These are phyloP conservation scores for Clostera curtula DNA, from an alignment of 2,888 invertebrate species.

Conservation along the genomic window DNA sequence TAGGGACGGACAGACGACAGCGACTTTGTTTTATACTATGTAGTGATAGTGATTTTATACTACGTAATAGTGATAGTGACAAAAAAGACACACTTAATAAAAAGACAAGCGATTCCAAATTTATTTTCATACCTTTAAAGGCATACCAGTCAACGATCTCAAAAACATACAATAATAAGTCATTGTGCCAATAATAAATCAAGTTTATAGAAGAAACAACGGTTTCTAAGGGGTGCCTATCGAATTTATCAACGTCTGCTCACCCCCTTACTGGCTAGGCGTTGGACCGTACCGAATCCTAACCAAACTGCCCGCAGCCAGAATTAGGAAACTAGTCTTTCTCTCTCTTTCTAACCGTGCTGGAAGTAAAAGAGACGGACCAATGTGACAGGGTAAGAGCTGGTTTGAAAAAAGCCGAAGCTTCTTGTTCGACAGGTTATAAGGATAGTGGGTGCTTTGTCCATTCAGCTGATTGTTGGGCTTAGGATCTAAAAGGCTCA, in stretches of 20 bases:
- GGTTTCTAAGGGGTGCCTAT: slow-evolving; percentile 30
- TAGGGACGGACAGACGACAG: too few species aligned
- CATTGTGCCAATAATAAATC: slow-evolving; percentile 19
- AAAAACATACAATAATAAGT: slow-evolving; percentile 9
- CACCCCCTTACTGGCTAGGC: slow-evolving; percentile 46
- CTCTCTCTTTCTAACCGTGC: slow-evolving; percentile 19
- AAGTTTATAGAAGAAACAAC: slow-evolving; percentile 32
- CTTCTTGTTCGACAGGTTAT: slow-evolving; percentile 40
- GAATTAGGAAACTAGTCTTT: slow-evolving; percentile 50
- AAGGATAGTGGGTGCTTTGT: slow-evolving; percentile 46
- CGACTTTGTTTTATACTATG: too few species aligned
- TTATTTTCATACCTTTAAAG: too few species aligned
- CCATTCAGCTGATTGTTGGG: slow-evolving; percentile 36
- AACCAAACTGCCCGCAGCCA: slow-evolving; percentile 57
- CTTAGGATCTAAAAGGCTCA: too few species aligned
- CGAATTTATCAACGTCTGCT: slow-evolving; percentile 47
- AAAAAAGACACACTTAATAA: too few species aligned
- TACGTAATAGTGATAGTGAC: too few species aligned
- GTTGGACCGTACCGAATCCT: slow-evolving; percentile 59
- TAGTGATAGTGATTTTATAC: too few species aligned
- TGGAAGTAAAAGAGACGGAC: slow-evolving; percentile 18
- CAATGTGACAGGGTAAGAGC: slow-evolving; percentile 29
- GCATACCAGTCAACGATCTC: too few species aligned
- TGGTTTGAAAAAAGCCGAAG: slow-evolving; percentile 33
- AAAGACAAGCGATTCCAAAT: too few species aligned